Conservation (phyloP, 2,888 invertebrate genomes). For the Drosophila crucigera region DNA sequence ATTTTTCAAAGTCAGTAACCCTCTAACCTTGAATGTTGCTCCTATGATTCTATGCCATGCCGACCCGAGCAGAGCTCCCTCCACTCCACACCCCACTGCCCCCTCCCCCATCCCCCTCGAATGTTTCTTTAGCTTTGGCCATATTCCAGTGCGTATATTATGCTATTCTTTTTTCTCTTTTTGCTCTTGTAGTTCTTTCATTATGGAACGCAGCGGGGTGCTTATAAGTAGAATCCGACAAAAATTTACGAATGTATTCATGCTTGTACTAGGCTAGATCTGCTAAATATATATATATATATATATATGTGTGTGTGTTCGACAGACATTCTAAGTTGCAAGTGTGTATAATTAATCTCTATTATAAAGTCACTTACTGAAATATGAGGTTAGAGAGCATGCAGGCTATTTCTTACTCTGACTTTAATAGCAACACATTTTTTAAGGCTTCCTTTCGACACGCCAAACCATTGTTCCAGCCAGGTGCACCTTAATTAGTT, state of each 20-base stretch:
- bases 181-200: conserved; percentile 43
- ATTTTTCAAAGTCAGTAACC: conserved; percentile 84
- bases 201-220: conserved; percentile 67
- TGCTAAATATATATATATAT: not conserved
- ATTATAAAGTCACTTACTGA: conserved; percentile 16
- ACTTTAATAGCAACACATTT: not conserved
- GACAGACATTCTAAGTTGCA: conserved; percentile 36
- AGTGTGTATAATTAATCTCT: conserved; percentile 47
- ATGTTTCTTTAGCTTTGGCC: not conserved
- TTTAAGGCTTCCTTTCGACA: not conserved
- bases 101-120: fast-evolving
- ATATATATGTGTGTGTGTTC: conserved; percentile 3
- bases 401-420: not conserved
- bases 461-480: not conserved
- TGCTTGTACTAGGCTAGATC: not conserved
- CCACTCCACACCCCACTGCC: not conserved
- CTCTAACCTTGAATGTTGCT: conserved; percentile 83
- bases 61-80: conserved; percentile 14
- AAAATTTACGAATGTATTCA: not conserved
- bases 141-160: conserved; percentile 37
- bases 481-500: not conserved
- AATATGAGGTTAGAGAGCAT: not conserved
- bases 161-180: conserved; percentile 1
- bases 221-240: conserved; percentile 20
- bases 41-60: conserved; percentile 61